Evolutionary conservation across 2,888 invertebrate genomes (phyloP).

Genomic region (Flexamia atlantica): DNA sequence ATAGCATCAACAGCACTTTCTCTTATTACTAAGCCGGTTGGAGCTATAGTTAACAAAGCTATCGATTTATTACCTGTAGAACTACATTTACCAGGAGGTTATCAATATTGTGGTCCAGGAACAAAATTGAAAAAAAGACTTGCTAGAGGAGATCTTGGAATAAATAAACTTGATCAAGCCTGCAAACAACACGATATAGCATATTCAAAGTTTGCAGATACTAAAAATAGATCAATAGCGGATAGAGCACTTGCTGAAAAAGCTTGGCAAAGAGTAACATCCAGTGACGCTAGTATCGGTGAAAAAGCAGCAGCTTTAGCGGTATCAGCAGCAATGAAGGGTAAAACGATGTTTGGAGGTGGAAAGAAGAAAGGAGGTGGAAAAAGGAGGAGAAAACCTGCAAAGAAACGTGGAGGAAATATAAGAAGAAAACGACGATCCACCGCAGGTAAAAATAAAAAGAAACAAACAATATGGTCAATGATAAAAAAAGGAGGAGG

Average conservation of each 20-base stretch:
- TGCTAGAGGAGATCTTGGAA: slow-evolving; percentile 55
- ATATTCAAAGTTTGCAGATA: slow-evolving; percentile 57
- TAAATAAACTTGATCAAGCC: slow-evolving; percentile 67
- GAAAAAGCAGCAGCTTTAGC: slow-evolving; percentile 71
- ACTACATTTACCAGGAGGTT: slow-evolving; percentile 66
- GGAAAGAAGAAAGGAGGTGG: not conserved
- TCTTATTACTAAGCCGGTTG: not conserved
- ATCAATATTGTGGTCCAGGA: slow-evolving; percentile 65
- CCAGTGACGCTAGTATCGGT: slow-evolving; percentile 71
- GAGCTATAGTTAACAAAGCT: slow-evolving; percentile 43
- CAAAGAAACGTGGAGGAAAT: not conserved
- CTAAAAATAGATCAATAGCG: slow-evolving; percentile 67
- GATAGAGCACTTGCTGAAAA: slow-evolving; percentile 72
- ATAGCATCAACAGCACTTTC: not conserved
- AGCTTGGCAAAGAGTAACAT: slow-evolving; percentile 71
- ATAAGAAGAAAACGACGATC: not conserved
- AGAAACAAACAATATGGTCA: not conserved
- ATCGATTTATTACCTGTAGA: slow-evolving; percentile 55
- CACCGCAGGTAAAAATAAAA: no score
- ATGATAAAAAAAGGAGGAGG: slow-evolving; percentile 36
- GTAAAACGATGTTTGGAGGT: slow-evolving; percentile 70
- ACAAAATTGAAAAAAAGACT: slow-evolving; percentile 61
- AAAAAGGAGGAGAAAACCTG: not conserved
- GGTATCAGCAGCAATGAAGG: slow-evolving; percentile 72
- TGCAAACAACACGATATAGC: slow-evolving; percentile 66